Evolutionary conservation across 2,797 vertebrate genomes (phyloP), one percentile per base, ranked within the genome.

Genomic region (Acrossocheilus wenchowensis): DNA sequence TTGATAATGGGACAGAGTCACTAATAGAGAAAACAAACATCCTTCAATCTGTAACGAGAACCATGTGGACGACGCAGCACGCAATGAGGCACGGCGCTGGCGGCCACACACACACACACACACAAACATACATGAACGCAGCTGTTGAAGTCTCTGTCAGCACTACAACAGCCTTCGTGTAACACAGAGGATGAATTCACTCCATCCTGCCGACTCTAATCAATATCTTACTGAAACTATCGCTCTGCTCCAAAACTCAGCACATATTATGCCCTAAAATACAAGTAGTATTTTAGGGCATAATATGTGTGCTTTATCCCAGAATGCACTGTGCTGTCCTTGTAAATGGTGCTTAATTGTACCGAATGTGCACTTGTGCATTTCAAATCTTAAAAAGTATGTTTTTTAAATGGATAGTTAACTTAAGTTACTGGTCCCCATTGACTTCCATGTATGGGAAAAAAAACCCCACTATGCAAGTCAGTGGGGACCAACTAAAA

Each of bases 11-110:
- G 90, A 92, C 91, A 92, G 90, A 90, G 85, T 89, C 91, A 91
- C 94, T 95, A 95, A 94, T 92, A 94, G 91, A 92, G 91, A 94
- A 95, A 95, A 94, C 93, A 95, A 95, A 95, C 95, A 93, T 92
- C 92, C 91, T 90, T 89, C 78, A 7, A 87, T 89, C 62, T 86
- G 86, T 94, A 95, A 96, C 93, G 91, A 94, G 93, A 90, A 92
- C 92, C 94, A 95, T 94, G 92, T 95, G 94, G 91, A 84, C 54
- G 57, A 78, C 82, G 50, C 79, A 79, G 85, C 87, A 77, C n/a
- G 68, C 69, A 74, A 84, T 34, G 26, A 71, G 71, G 34, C 66
- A 48, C 72, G 26, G 66, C 50, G 57, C 48, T 62, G 64, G 68
- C 5, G 50, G 69, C 80, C 78, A 89, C 66, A 82, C 86, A n/a